These are phyloP conservation scores for Sphenodon punctatus DNA, from an alignment of 2,797 vertebrate genomes.

Conservation along the genomic window DNA sequence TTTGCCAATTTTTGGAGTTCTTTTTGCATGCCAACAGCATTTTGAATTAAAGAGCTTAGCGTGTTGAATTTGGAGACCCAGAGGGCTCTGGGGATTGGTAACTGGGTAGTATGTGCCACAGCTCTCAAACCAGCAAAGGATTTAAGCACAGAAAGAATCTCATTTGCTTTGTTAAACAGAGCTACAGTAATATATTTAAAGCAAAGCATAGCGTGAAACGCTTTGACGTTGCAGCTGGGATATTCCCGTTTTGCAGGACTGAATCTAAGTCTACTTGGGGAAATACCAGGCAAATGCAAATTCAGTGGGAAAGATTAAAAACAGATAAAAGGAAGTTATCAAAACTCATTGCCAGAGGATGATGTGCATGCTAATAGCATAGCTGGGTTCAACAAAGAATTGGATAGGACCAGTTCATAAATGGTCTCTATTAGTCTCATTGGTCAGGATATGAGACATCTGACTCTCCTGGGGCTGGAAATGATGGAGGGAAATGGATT, in stretches of 20 bases:
- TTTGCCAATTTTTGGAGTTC: background rate
- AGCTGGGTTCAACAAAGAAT: too few relatives aligned
- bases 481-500: too few relatives aligned
- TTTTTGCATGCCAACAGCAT: background rate
- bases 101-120: background rate
- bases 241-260: background rate
- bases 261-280: background rate
- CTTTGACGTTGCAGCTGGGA: too few relatives aligned
- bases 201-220: too few relatives aligned
- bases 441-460: too few relatives aligned
- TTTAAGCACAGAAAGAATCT: slow-evolving; percentile 8
- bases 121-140: slow-evolving; percentile 1
- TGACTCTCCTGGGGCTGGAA: too few relatives aligned
- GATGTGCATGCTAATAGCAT: too few relatives aligned
- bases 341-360: too few relatives aligned
- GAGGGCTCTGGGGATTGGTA: background rate
- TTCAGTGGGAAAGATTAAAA: background rate
- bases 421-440: too few relatives aligned
- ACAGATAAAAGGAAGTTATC: too few relatives aligned
- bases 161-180: background rate
- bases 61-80: background rate
- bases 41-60: background rate
- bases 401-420: too few relatives aligned
- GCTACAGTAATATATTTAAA: too few relatives aligned
- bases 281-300: background rate